These are phyloP conservation scores for Diorhabda carinulata DNA, from an alignment of 1,140 invertebrate genomes.

Conservation along the genomic window DNA sequence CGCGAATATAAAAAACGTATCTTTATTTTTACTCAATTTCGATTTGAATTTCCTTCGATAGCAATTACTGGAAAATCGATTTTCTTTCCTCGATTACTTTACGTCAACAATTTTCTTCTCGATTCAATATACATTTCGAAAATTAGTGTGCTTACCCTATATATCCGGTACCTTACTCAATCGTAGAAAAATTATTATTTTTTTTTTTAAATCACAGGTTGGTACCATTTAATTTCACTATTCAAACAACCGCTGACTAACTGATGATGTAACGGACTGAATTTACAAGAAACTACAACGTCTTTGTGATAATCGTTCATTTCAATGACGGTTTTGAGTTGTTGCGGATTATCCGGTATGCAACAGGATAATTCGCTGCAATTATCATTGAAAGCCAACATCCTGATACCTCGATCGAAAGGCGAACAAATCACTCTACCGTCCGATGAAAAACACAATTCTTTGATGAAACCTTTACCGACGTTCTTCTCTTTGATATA, in stretches of 20 bases:
- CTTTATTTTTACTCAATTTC: no score
- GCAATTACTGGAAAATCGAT: no score
- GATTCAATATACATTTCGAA: no score
- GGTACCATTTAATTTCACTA: slow-evolving; percentile 86
- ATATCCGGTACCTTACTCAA: no score
- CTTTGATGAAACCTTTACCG: slow-evolving; percentile 82
- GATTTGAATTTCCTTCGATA: no score
- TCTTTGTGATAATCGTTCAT: slow-evolving; percentile 74
- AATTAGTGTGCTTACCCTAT: no score
- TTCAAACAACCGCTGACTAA: slow-evolving; percentile 84
- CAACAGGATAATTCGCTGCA: slow-evolving; percentile 76
- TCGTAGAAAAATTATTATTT: no score
- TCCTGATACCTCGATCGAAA: slow-evolving; percentile 75
- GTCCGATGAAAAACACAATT: slow-evolving; percentile 84
- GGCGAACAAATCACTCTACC: slow-evolving; percentile 87
- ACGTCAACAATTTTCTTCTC: no score
- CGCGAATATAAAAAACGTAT: no score
- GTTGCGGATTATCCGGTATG: slow-evolving; percentile 52
- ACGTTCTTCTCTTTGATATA: slow-evolving; percentile 84
- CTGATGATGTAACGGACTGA: slow-evolving; percentile 79
- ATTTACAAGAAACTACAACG: slow-evolving; percentile 87
- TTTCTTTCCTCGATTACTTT: no score
- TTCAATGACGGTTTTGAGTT: slow-evolving; percentile 56
- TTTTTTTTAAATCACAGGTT: slow-evolving; percentile 55
- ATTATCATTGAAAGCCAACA: slow-evolving; percentile 73